These are phyloP conservation scores for Brachyrhaphis roseni DNA, from an alignment of 2,797 vertebrate species.

Conservation along the genomic window DNA sequence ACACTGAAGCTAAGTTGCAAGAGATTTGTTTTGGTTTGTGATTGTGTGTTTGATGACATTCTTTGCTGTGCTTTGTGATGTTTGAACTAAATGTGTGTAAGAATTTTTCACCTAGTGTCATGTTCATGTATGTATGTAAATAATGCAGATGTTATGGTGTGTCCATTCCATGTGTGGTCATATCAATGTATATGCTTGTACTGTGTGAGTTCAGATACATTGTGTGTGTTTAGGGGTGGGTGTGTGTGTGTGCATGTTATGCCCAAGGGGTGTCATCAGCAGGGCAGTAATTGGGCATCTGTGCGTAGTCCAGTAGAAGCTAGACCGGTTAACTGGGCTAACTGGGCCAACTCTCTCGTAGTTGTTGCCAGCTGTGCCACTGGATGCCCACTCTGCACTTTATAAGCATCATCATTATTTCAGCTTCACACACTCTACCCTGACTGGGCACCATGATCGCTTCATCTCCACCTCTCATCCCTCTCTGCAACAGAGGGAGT, in stretches of 20 bases:
- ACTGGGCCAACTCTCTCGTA: conserved; percentile 75
- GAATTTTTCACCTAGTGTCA: conserved; percentile 8
- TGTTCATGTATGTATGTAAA: conserved; percentile 26
- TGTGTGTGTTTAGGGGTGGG: conserved; percentile 31
- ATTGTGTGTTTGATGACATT: conserved; percentile 39
- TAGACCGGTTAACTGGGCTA: conserved; percentile 75
- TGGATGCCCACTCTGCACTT: conserved; percentile 64
- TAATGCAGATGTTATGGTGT: not conserved
- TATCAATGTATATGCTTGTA: conserved; percentile 14
- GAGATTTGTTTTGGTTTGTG: conserved; percentile 58
- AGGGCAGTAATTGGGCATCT: conserved; percentile 86
- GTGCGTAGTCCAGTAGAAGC: conserved; percentile 83
- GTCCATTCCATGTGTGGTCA: conserved; percentile 3
- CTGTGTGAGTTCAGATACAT: conserved; percentile 19
- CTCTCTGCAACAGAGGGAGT: not conserved
- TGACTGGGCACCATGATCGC: conserved; percentile 33
- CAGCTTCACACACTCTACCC: conserved; percentile 71
- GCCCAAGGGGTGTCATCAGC: conserved; percentile 79
- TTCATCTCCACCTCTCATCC: conserved; percentile 16
- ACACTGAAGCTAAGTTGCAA: conserved; percentile 55
- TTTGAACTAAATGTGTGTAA: conserved; percentile 56
- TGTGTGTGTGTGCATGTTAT: conserved; percentile 19
- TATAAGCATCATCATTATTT: conserved; percentile 79
- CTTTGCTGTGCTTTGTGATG: conserved; percentile 55
- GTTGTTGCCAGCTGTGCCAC: conserved; percentile 81